These are phyloP conservation scores for Bombus affinis DNA, from an alignment of 1,140 invertebrate species.

Conservation along the genomic window DNA sequence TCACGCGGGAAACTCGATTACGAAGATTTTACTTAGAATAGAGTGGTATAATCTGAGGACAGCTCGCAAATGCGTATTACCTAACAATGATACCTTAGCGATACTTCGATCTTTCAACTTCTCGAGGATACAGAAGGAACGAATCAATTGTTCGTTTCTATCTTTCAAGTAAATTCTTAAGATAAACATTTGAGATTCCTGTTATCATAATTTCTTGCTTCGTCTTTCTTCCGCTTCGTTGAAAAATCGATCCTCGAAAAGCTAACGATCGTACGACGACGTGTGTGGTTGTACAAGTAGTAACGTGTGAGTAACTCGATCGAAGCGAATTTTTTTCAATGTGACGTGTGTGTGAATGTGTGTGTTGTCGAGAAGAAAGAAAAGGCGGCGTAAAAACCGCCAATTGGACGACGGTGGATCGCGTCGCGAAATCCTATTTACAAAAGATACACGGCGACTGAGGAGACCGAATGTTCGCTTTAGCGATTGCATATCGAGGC, in stretches of 20 bases:
- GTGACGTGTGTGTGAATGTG: not conserved
- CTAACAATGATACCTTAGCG: conserved; percentile 45
- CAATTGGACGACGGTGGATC: conserved; percentile 6
- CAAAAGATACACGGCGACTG: conserved; percentile 36
- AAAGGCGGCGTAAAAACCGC: not conserved
- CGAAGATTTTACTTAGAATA: conserved; percentile 21
- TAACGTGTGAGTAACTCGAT: conserved; percentile 29
- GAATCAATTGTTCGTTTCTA: not conserved
- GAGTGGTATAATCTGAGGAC: conserved; percentile 39
- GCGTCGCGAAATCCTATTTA: conserved; percentile 48
- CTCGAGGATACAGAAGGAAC: not conserved
- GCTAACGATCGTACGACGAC: not conserved
- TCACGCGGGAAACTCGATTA: not conserved
- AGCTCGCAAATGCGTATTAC: conserved; percentile 34
- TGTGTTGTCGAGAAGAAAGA: conserved; percentile 9
- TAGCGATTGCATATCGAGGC: conserved; percentile 26
- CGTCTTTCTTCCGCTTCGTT: too few relatives aligned
- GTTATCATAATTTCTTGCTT: too few relatives aligned
- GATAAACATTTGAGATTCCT: not conserved
- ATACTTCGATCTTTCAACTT: conserved; percentile 3
- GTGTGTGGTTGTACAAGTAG: not conserved
- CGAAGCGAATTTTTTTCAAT: conserved; percentile 20
- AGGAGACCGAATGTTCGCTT: conserved; percentile 9
- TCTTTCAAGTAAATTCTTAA: not conserved
- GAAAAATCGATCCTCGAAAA: conserved; percentile 8